Evolutionary conservation across 2,797 vertebrate genomes (phyloP), one percentile per base, ranked within the genome.

Genomic region (Buceros bicornis): DNA sequence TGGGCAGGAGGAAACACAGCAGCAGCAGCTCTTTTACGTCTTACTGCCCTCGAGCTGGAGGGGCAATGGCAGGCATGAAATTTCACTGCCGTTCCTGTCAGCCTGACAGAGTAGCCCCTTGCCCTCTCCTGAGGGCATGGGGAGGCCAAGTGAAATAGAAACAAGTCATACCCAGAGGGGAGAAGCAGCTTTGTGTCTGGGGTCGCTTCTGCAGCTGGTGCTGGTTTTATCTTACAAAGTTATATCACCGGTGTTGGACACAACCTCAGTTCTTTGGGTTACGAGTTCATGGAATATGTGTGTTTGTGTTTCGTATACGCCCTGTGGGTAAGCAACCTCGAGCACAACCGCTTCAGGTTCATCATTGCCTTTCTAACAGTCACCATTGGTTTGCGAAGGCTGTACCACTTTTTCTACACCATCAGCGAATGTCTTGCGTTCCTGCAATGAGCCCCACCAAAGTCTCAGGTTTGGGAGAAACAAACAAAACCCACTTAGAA

Each of bases 21-120:
- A 1, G 3, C 48, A 43, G 48, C 26, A 61, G 15, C 42, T 73
- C 45, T 50, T 78, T 80, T 48, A 8, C 40, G 15, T 65, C 53
- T 84, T 87, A 21, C 37, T 87, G 69, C 57, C 86, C 77, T 84
- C 1, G 0, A 80, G 90, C 88, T 51, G 43, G 28, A 82, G 26
- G 16, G 15, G 8, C 65, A 74, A 25, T 73, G 82, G 43, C 92
- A 90, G 72, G 79, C 76, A 48, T 82, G 76, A 91, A 62, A 94
- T 94, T 82, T 43, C 66, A 22, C 43, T 29, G 42, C 37, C 42
- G 5, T 17, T 62, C 31, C 43, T 73, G 35, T 87, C 90, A 94
- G 29, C 26, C n/a, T 82, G 90, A 76, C 70, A 79, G 66, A 79
- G 62, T 5, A 72, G 58, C 51, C 43, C 56, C 79, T 81, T 82